Conservation (phyloP, 2,888 invertebrate species). For the Ptychoptera albimana region DNA sequence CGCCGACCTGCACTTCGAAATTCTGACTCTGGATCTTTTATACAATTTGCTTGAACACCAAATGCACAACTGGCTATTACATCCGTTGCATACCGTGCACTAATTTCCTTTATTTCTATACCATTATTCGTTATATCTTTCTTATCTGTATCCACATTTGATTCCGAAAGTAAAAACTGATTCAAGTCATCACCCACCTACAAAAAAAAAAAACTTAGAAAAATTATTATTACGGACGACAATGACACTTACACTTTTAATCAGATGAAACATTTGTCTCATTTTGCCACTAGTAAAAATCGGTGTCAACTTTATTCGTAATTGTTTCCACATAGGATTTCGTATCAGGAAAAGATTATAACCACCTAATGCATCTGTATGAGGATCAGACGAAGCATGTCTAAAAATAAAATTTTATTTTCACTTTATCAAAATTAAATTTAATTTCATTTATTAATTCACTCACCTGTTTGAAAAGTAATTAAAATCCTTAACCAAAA, state of each 20-base stretch:
- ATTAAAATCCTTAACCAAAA: constrained; percentile 33
- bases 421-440: not conserved
- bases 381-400: constrained; percentile 18
- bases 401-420: constrained; percentile 9
- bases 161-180: constrained; percentile 3
- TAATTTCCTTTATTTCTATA: constrained; percentile 20
- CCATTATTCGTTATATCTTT: constrained; percentile 12
- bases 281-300: constrained; percentile 31
- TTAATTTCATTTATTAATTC: not conserved
- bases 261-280: constrained; percentile 26
- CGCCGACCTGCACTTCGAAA: constrained; percentile 19
- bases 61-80: constrained; percentile 25
- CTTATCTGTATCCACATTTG: not conserved
- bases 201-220: not conserved
- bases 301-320: constrained; percentile 31
- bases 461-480: constrained; percentile 25
- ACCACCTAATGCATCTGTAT: constrained; percentile 25
- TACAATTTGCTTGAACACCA: constrained; percentile 22
- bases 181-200: constrained; percentile 21
- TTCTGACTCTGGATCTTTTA: constrained; percentile 21
- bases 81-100: constrained; percentile 22
- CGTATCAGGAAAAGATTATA: constrained; percentile 30
- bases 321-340: constrained; percentile 29
- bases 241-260: constrained; percentile 18
- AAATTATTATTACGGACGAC: not conserved